phyloP scores from a whole-genome alignment of 2,797 vertebrate species.

The Fundulus diaphanus region DNA sequence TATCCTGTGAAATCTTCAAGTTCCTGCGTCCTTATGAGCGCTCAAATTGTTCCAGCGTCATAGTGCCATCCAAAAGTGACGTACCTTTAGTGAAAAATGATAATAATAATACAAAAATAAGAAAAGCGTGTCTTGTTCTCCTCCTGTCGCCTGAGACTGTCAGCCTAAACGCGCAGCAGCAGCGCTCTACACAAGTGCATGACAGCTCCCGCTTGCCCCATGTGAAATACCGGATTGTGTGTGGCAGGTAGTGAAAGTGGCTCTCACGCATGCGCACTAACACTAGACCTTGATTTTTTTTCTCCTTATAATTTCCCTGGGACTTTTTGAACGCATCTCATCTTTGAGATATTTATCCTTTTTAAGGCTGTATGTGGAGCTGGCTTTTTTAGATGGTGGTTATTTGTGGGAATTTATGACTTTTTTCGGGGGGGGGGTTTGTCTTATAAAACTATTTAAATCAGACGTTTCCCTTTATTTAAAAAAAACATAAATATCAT shows the following conservation, averaged over 20 bases:
- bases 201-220: constrained; percentile 75
- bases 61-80: constrained; percentile 63
- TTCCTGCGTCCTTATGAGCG: constrained; percentile 51
- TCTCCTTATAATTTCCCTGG: constrained; percentile 46
- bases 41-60: constrained; percentile 68
- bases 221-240: constrained; percentile 81
- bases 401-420: not conserved
- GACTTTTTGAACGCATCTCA: constrained; percentile 33
- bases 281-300: constrained; percentile 32
- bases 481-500: not conserved
- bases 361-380: not conserved
- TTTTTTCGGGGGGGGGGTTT: not conserved
- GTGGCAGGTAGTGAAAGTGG: constrained; percentile 83
- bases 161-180: constrained; percentile 63
- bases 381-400: too few relatives aligned
- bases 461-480: not conserved
- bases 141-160: constrained; percentile 67
- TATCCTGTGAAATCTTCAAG: constrained; percentile 58
- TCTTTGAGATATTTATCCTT: constrained; percentile 3
- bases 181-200: constrained; percentile 75
- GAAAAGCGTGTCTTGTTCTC: constrained; percentile 53
- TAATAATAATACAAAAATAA: not conserved
- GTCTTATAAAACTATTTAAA: too few relatives aligned
- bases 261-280: constrained; percentile 78
- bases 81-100: constrained; percentile 34